These are phyloP conservation scores for Alosa alosa DNA, from an alignment of 2,113 vertebrate genomes.

Conservation along the genomic window DNA sequence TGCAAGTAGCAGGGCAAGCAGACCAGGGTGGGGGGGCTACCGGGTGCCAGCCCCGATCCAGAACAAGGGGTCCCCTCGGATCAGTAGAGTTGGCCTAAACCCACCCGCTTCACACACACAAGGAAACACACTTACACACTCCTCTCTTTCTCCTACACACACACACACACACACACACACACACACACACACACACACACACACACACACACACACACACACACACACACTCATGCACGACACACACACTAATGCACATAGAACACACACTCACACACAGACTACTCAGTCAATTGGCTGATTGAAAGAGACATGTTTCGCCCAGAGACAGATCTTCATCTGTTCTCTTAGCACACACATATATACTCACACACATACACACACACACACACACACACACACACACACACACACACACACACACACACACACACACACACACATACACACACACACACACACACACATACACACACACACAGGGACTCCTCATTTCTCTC, in stretches of 20 bases:
- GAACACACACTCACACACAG: constrained; percentile 32
- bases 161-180: constrained; percentile 29
- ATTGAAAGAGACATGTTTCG: constrained; percentile 53
- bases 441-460: constrained; percentile 19
- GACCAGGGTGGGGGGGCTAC: too few relatives aligned
- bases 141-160: too few relatives aligned
- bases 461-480: constrained; percentile 9
- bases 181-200: constrained; percentile 42
- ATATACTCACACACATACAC: not conserved
- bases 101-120: not conserved
- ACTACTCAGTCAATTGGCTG: constrained; percentile 58
- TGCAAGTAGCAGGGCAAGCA: not conserved
- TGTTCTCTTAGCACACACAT: not conserved
- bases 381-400: not conserved
- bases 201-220: not conserved
- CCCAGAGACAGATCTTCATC: constrained; percentile 49
- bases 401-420: not conserved
- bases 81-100: too few relatives aligned
- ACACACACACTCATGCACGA: not conserved
- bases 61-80: not conserved
- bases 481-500: constrained; percentile 47
- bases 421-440: not conserved
- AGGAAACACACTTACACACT: not conserved
- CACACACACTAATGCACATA: not conserved
- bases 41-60: not conserved